phyloP scores from a whole-genome alignment of 2,113 vertebrate genomes.

The Heliornis fulica region DNA sequence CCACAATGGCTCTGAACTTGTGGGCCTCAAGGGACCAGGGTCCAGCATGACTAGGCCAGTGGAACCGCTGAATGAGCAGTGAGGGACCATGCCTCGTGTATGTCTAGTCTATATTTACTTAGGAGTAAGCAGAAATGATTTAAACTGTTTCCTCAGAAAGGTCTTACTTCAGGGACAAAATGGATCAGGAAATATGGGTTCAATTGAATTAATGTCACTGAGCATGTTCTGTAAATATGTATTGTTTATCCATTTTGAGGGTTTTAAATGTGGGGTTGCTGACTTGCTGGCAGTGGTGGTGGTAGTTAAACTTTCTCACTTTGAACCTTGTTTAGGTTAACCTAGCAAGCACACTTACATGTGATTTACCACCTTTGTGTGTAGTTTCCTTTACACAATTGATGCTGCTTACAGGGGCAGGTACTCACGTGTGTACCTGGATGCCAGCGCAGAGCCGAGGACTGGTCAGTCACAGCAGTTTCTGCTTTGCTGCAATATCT shows the following conservation, averaged over 20 bases:
- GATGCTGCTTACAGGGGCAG: neutral
- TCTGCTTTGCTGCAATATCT: neutral
- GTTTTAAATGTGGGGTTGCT: neutral
- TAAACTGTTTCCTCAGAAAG: neutral
- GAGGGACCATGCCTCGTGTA: fast-evolving
- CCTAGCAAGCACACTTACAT: neutral
- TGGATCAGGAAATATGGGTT: neutral
- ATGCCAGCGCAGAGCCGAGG: neutral
- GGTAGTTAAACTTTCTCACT: neutral
- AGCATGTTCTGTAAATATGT: fast-evolving
- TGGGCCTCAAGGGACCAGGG: neutral
- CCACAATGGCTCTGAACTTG: fast-evolving
- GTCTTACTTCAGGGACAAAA: neutral
- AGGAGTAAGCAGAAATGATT: neutral
- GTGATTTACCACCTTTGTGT: neutral
- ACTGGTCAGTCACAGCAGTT: neutral
- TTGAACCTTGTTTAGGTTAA: neutral
- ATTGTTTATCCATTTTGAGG: neutral
- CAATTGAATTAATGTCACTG: neutral
- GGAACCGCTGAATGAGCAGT: neutral
- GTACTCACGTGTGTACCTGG: neutral
- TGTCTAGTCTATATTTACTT: fast-evolving
- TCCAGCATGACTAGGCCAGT: fast-evolving
- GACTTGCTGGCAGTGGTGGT: neutral
- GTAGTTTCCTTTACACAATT: neutral